Conservation (phyloP, 2,888 invertebrate genomes). For the Drosophila lacicola region DNA sequence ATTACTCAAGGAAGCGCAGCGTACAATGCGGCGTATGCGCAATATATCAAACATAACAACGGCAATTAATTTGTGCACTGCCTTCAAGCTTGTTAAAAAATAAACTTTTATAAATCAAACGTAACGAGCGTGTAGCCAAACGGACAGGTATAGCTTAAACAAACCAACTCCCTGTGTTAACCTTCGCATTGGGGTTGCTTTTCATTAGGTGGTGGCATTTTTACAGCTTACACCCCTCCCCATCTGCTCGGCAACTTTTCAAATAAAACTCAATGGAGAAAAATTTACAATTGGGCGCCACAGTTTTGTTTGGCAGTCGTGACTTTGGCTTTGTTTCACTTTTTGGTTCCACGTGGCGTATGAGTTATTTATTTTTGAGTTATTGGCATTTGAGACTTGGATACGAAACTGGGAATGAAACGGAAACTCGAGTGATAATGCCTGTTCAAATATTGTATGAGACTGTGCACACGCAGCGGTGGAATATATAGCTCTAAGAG, state of each 20-base stretch:
- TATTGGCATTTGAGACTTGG: conserved; percentile 64
- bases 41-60: conserved; percentile 77
- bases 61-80: conserved; percentile 77
- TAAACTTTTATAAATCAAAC: conserved; percentile 80
- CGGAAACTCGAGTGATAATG: conserved; percentile 23
- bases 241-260: conserved; percentile 61
- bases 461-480: conserved; percentile 9
- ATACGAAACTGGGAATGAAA: conserved; percentile 9
- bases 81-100: conserved; percentile 63
- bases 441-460: conserved; percentile 31
- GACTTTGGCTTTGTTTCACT: conserved; percentile 67
- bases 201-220: conserved; percentile 61
- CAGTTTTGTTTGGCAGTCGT: conserved; percentile 66
- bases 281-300: conserved; percentile 73
- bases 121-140: conserved; percentile 77
- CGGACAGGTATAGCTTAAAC: conserved; percentile 49
- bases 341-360: conserved; percentile 50
- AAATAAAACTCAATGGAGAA: conserved; percentile 77
- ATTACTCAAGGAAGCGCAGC: conserved; percentile 31
- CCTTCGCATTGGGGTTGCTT: conserved; percentile 38
- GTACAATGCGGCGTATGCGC: conserved; percentile 62
- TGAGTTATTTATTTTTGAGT: conserved; percentile 78
- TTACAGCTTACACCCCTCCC: conserved; percentile 27
- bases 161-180: not conserved
- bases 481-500: not conserved